These are phyloP conservation scores for Drosophila santomea DNA, from an alignment of 1,140 invertebrate species.

Conservation along the genomic window DNA sequence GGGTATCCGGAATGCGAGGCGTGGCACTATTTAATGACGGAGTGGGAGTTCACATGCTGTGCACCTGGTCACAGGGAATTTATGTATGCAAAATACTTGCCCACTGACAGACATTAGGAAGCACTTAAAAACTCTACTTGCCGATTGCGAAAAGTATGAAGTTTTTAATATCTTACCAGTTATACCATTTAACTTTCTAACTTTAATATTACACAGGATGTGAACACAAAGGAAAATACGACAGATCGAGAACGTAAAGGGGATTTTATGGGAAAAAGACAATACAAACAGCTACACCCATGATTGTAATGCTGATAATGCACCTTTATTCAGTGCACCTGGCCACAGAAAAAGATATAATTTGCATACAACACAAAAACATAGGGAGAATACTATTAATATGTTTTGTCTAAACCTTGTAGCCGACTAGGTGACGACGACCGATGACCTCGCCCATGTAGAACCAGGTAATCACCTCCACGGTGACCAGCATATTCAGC, in stretches of 20 bases:
- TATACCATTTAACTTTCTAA: too few species aligned
- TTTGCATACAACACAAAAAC: conserved; percentile 29
- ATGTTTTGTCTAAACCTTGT: conserved; percentile 89
- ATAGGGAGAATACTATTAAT: background rate
- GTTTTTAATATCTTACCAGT: too few species aligned
- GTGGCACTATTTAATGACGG: conserved; percentile 5
- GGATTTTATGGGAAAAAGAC: background rate
- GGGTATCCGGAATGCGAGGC: conserved; percentile 42
- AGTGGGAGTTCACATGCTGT: conserved; percentile 26
- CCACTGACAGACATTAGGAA: background rate
- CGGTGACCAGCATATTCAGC: conserved; percentile 93
- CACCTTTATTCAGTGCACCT: conserved; percentile 16
- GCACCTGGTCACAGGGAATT: conserved; percentile 29
- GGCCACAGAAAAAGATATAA: conserved; percentile 11
- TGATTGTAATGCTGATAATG: background rate
- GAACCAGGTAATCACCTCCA: conserved; percentile 97
- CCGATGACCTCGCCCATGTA: conserved; percentile 98
- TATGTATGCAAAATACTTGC: conserved; percentile 20
- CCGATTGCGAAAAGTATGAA: background rate
- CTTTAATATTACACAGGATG: too few species aligned
- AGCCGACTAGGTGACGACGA: conserved; percentile 94
- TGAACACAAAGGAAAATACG: too few species aligned
- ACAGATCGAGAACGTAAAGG: too few species aligned
- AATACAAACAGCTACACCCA: background rate
- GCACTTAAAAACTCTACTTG: background rate